Evolutionary conservation across 2,888 invertebrate genomes (phyloP).

Genomic region (Melinopterus prodromus): DNA sequence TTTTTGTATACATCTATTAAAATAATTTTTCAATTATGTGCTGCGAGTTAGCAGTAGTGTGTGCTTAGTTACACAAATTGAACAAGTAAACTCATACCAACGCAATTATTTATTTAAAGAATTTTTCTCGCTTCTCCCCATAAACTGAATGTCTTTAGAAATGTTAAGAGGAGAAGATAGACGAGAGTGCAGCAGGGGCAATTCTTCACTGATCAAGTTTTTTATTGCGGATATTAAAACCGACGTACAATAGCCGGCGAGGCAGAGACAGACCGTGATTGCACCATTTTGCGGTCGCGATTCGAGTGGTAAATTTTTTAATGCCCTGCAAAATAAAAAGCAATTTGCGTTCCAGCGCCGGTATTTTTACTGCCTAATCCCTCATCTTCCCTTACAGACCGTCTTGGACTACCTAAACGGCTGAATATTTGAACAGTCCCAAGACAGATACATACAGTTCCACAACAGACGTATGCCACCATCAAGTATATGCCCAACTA

Average conservation of each 20-base stretch:
- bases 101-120: neutral
- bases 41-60: no score
- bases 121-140: neutral
- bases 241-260: neutral
- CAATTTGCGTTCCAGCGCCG: neutral
- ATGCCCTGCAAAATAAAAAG: constrained; percentile 4
- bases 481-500: neutral
- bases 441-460: neutral
- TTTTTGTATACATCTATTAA: no score
- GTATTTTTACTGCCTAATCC: neutral
- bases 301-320: neutral
- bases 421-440: neutral
- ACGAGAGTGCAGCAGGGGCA: neutral
- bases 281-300: neutral
- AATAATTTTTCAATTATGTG: no score
- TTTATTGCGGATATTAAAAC: neutral
- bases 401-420: neutral
- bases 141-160: neutral
- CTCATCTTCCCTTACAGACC: neutral
- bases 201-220: neutral
- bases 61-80: neutral
- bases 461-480: neutral
- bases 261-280: neutral
- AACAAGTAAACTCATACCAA: neutral
- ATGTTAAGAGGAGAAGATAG: neutral